Conservation (phyloP, 2,113 vertebrate species). For the Puffinus mauretanicus region DNA sequence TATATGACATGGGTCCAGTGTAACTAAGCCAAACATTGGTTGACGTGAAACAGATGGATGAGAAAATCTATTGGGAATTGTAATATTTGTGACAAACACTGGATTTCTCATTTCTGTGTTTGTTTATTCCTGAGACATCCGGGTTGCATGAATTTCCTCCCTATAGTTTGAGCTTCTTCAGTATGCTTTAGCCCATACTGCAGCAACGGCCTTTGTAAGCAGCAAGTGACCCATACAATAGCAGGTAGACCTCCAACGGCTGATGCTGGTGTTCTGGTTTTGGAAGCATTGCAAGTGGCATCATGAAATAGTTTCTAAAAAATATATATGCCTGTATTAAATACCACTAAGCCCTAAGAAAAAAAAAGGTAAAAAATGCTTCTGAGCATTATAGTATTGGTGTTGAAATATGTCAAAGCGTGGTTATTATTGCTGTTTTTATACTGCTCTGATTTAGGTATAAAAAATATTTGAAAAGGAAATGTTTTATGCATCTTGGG, state of each 20-base stretch:
- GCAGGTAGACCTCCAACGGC: neutral
- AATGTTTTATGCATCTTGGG: neutral
- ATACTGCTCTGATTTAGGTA: neutral
- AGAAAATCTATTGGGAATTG: neutral
- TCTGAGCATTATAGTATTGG: neutral
- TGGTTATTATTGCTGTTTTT: neutral
- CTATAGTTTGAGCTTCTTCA: neutral
- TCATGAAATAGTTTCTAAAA: neutral
- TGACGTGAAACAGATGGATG: neutral
- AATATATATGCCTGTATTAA: neutral
- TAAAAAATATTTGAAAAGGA: neutral
- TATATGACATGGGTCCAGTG: fast-evolving
- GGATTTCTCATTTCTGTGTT: neutral
- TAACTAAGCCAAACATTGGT: neutral
- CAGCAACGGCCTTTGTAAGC: neutral
- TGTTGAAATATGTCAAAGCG: neutral
- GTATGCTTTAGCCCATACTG: neutral
- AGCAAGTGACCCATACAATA: neutral
- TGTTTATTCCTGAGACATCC: neutral
- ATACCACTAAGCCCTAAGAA: neutral
- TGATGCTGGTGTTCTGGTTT: neutral
- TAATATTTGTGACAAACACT: neutral
- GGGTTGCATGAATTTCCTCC: neutral
- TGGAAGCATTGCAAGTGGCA: neutral
- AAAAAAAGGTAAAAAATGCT: neutral